A percentile compares a stretch with the other conserved stretches of the same genome.
Conservation (phyloP, 2,113 vertebrate species). For the Nothobranchius furzeri region DNA sequence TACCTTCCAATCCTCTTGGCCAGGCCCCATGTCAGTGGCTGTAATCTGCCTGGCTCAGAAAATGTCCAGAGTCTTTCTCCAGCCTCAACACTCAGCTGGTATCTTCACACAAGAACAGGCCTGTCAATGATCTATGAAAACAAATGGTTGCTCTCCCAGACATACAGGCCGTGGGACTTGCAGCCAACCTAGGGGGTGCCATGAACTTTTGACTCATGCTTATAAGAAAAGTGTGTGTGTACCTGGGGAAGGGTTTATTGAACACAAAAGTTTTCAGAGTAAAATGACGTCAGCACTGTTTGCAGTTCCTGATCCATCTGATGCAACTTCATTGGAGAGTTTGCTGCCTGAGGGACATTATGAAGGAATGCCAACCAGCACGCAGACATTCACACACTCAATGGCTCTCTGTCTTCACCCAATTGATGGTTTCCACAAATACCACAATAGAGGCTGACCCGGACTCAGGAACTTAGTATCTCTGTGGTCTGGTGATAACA, state of each 20-base stretch:
- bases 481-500: slow-evolving; percentile 18
- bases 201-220: slow-evolving; percentile 59
- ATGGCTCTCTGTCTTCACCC: slow-evolving; percentile 30
- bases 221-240: slow-evolving; percentile 11
- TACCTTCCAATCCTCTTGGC: slow-evolving; percentile 80
- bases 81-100: slow-evolving; percentile 35
- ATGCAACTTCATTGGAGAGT: slow-evolving; percentile 34
- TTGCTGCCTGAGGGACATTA: slow-evolving; percentile 31
- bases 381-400: slow-evolving; percentile 32
- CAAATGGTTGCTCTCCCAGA: slow-evolving; percentile 40
- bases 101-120: slow-evolving; percentile 28
- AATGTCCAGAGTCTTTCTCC: slow-evolving; percentile 29
- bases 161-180: slow-evolving; percentile 27
- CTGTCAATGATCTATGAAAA: slow-evolving; percentile 43
- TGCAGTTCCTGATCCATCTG: slow-evolving; percentile 43
- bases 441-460: slow-evolving; percentile 29
- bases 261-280: slow-evolving; percentile 34
- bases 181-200: slow-evolving; percentile 22
- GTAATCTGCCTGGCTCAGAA: slow-evolving; percentile 69
- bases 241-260: slow-evolving; percentile 5
- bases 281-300: slow-evolving; percentile 36
- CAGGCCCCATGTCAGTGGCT: slow-evolving; percentile 51
- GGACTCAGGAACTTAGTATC: slow-evolving; percentile 8
- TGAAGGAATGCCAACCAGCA: slow-evolving; percentile 20
- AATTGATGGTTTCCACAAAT: slow-evolving; percentile 31